These are phyloP conservation scores for Vespertilio murinus DNA, from an alignment of 2,797 vertebrate genomes.

Conservation along the genomic window DNA sequence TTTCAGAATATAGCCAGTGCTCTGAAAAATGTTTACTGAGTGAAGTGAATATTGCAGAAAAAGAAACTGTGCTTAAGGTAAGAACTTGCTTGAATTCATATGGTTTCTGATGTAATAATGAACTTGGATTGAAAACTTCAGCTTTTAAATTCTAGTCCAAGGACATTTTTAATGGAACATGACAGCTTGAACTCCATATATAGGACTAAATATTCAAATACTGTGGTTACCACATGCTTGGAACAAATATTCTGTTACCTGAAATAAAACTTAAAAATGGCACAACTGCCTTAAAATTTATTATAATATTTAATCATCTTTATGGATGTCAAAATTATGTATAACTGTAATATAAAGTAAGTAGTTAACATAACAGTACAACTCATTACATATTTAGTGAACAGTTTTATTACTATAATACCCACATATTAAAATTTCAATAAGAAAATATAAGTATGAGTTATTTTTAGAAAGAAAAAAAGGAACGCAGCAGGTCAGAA, in stretches of 20 bases:
- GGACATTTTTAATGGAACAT: slow-evolving; percentile 18
- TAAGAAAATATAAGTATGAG: slow-evolving; percentile 78
- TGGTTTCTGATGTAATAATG: background rate
- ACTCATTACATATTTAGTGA: slow-evolving; percentile 78
- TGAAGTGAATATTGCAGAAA: background rate
- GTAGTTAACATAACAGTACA: slow-evolving; percentile 79
- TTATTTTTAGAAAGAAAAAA: slow-evolving; percentile 80
- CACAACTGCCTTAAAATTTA: slow-evolving; percentile 70
- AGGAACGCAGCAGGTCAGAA: slow-evolving; percentile 67
- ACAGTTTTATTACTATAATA: slow-evolving; percentile 81
- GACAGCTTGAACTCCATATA: slow-evolving; percentile 24
- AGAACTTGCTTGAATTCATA: slow-evolving; percentile 4
- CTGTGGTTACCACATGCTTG: slow-evolving; percentile 53
- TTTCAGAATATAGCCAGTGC: background rate
- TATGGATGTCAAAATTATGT: slow-evolving; percentile 77
- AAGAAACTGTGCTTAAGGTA: background rate
- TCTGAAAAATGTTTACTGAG: background rate
- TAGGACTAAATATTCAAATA: slow-evolving; percentile 46
- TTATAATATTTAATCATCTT: slow-evolving; percentile 83
- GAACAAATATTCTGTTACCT: slow-evolving; percentile 63
- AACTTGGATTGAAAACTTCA: slow-evolving; percentile 12
- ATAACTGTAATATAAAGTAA: slow-evolving; percentile 76
- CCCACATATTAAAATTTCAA: slow-evolving; percentile 79
- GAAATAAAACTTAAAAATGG: slow-evolving; percentile 73
- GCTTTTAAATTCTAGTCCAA: slow-evolving; percentile 49